Conservation (phyloP, 2,888 invertebrate species). For the Troides helena region DNA sequence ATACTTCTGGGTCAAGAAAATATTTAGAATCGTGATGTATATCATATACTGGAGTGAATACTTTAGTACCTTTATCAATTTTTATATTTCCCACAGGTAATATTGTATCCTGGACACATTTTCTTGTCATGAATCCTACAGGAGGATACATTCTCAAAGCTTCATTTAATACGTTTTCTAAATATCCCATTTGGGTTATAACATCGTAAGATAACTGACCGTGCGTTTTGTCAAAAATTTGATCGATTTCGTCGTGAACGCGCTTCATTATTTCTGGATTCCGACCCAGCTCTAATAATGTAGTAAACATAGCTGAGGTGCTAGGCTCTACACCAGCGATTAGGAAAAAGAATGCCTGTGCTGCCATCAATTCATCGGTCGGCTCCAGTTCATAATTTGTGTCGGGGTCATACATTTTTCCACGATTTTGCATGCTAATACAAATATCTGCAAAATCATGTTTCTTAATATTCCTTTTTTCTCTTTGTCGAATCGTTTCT, state of each 20-base stretch:
- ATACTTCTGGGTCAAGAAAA: slow-evolving; percentile 62
- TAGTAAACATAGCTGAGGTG: slow-evolving; percentile 49
- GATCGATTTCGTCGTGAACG: slow-evolving; percentile 57
- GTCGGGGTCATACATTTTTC: slow-evolving; percentile 46
- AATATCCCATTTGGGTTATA: slow-evolving; percentile 49
- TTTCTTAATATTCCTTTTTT: slow-evolving; percentile 31
- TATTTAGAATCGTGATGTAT: slow-evolving; percentile 62
- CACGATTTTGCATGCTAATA: slow-evolving; percentile 38
- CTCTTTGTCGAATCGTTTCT: slow-evolving; percentile 29
- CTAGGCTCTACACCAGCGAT: slow-evolving; percentile 60
- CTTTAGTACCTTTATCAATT: slow-evolving; percentile 49
- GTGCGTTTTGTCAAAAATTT: slow-evolving; percentile 38
- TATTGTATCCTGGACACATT: slow-evolving; percentile 46
- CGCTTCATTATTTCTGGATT: slow-evolving; percentile 50
- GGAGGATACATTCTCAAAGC: slow-evolving; percentile 52
- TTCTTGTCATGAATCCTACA: slow-evolving; percentile 45
- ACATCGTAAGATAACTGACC: slow-evolving; percentile 39
- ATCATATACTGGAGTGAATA: slow-evolving; percentile 50
- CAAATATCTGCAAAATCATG: slow-evolving; percentile 40
- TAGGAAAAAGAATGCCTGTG: slow-evolving; percentile 38
- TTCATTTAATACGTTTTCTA: slow-evolving; percentile 54
- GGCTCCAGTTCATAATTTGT: slow-evolving; percentile 50
- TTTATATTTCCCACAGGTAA: slow-evolving; percentile 54
- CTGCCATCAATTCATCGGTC: slow-evolving; percentile 52
- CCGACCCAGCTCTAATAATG: slow-evolving; percentile 53